Percentiles rank a stretch among this genome's conserved stretches.
Evolutionary conservation across 1,140 invertebrate genomes (phyloP).

Genomic region (Eurosta solidaginis): DNA sequence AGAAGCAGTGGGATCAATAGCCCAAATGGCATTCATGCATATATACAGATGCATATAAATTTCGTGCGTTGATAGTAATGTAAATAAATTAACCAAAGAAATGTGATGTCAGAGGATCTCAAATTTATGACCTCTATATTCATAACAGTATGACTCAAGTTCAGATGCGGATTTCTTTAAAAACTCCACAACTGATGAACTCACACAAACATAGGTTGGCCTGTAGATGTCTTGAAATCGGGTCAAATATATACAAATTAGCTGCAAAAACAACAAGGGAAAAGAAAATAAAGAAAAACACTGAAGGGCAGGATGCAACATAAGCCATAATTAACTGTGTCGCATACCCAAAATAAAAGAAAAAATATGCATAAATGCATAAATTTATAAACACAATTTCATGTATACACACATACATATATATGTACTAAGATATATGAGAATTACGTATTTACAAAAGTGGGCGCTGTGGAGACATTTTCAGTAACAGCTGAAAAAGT

Average conservation of each 20-base stretch:
- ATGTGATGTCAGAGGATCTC: neutral
- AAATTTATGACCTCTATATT: neutral
- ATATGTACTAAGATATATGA: neutral
- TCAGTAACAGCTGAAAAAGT: neutral
- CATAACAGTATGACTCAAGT: neutral
- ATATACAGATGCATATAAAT: neutral
- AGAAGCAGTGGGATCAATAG: neutral
- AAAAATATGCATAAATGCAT: neutral
- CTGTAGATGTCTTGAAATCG: neutral
- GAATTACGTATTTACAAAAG: neutral
- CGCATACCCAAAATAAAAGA: neutral
- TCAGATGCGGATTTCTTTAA: no score
- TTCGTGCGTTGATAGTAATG: neutral
- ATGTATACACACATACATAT: neutral
- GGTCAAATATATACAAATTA: conserved; percentile 23
- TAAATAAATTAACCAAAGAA: conserved; percentile 11
- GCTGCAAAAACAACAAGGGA: conserved; percentile 26
- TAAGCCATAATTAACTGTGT: conserved; percentile 14
- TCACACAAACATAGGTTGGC: no score
- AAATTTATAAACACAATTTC: neutral
- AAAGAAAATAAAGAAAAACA: neutral
- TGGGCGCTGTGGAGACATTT: neutral
- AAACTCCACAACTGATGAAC: neutral
- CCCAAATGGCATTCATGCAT: neutral
- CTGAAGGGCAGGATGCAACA: neutral